Evolutionary conservation across 2,888 invertebrate species (phyloP), one percentile per base, ranked within the genome.

Genomic region (Theodoxus fluviatilis): DNA sequence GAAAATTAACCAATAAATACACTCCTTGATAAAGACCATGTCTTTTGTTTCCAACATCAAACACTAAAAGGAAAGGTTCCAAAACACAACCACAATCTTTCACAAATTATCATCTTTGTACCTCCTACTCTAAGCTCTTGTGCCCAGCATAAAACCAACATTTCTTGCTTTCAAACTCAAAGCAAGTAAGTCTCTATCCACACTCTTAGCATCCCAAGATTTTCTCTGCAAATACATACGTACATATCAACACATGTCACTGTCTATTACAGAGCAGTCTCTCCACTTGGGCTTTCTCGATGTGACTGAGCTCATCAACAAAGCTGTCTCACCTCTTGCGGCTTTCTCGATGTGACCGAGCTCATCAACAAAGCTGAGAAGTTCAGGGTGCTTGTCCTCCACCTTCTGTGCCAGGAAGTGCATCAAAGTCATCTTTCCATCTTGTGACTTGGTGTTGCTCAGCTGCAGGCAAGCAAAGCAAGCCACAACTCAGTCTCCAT

Each of bases 331-430:
- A 86, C 87, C 84, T 83, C 83, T 82, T 37, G 95, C 93, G 31
- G 98, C 97, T 77, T 92, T 91, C 85, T 96, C 95, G 18, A 96
- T 91, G 84, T 98, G 97, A 43, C 93, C 91, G 86, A 98, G 90
- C 84, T 98, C 98, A 76, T 95, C 95, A 0, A 91, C 90, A 83
- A 97, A 96, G 70, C 88, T 91, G 18, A 95, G 86, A 33, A 93
- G 90, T 67, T 97, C 96, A 0, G 95, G 94, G 87, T 94, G 94
- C 81, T 96, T 95, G 70, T 89, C 91, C 86, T 98, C 96, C 72
- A 96, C 92, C 0, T 93, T 92, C 76, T 95, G 93, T 0, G 93
- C 95, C 69, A 99, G 88, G 83, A 95, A 98, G 87, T 98, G 98
- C 63, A 98, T 89, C 31, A 99, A 88, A 0, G 97, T 98, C 75